Conservation (phyloP, 2,888 invertebrate genomes). For the Molanna angustata region DNA sequence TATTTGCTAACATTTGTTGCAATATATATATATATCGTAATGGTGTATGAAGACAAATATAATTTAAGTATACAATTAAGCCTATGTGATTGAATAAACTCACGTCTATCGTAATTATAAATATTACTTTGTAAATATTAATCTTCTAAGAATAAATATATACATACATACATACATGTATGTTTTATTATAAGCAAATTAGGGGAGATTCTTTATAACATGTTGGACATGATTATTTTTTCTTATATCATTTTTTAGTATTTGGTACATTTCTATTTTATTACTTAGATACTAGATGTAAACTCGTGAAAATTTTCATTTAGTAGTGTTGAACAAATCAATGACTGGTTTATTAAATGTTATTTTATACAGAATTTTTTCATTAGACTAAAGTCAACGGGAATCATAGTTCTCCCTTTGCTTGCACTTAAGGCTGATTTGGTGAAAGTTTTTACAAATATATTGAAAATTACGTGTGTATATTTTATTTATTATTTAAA, state of each 20-base stretch:
- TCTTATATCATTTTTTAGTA: conserved; percentile 9
- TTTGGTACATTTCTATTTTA: conserved; percentile 20
- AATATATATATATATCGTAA: conserved; percentile 7
- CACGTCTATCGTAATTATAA: background rate
- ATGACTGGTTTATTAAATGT: too few species aligned
- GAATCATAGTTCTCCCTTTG: too few species aligned
- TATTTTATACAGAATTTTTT: too few species aligned
- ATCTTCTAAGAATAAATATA: conserved; percentile 23
- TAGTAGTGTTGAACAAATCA: too few species aligned
- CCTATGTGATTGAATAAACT: conserved; percentile 14
- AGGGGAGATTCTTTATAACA: conserved; percentile 11
- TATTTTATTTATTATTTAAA: too few species aligned
- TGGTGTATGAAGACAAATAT: conserved; percentile 13
- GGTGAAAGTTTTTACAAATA: too few species aligned
- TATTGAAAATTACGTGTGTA: too few species aligned
- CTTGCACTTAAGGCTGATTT: too few species aligned
- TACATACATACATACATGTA: conserved; percentile 9
- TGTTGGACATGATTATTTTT: conserved; percentile 22
- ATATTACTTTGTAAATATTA: conserved; percentile 8
- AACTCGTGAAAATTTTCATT: too few species aligned
- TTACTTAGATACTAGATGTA: conserved; percentile 23
- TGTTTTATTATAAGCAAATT: conserved; percentile 18
- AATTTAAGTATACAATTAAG: conserved; percentile 13
- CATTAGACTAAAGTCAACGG: too few species aligned
- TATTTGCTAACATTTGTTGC: background rate